Evolutionary conservation across 2,113 vertebrate species (phyloP).

Genomic region (Halichoerus grypus): DNA sequence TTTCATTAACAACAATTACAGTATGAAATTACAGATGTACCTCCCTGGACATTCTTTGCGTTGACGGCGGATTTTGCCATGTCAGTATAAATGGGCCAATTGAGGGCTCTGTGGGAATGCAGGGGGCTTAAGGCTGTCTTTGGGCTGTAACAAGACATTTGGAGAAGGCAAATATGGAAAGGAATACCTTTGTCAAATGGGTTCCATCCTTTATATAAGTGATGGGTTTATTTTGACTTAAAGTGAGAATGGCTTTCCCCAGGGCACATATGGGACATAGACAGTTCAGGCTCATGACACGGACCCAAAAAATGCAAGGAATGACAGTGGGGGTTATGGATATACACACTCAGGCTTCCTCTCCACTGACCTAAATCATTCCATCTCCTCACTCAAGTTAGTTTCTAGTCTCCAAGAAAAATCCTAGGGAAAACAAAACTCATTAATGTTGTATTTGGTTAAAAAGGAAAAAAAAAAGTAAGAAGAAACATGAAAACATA

Average conservation of each 20-base stretch:
- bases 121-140: neutral
- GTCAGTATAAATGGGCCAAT: conserved; percentile 37
- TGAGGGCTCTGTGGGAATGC: accelerated
- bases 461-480: neutral
- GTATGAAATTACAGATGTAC: neutral
- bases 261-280: neutral
- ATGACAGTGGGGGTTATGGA: neutral
- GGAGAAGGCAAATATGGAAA: accelerated
- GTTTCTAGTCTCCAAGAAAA: neutral
- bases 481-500: conserved; percentile 55
- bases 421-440: neutral
- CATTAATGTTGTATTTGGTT: neutral
- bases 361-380: neutral
- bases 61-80: neutral
- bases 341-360: neutral
- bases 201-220: conserved; percentile 14
- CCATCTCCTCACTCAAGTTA: neutral
- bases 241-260: conserved; percentile 49
- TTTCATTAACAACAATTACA: neutral
- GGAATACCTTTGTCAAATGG: neutral
- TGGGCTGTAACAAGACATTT: neutral
- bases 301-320: neutral
- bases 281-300: neutral
- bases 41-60: neutral
- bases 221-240: conserved; percentile 54